Evolutionary conservation across 1,140 invertebrate species (phyloP), one percentile per base, ranked within the genome.

Genomic region (Drosophila sp.): DNA sequence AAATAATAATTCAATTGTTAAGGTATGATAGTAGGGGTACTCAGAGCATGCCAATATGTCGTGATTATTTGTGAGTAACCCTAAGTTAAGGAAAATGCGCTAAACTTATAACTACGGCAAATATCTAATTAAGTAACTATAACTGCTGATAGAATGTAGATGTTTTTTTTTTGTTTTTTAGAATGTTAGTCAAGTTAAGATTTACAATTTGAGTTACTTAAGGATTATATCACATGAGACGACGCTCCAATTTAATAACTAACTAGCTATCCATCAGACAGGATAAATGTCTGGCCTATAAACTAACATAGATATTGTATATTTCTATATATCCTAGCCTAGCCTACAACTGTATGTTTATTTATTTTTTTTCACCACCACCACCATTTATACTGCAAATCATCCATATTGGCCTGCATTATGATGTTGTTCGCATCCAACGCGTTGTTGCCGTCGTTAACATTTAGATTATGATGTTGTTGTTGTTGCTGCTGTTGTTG

Each of bases 351-450:
- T 67, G 29, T 36, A 57, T 64, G n/a, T 16, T 65, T 75, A 32
- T 58, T 76, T 65, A 13, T 48, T 51, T 27, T 51, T 66, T 84
- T 91, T 91, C 90, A 91, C 90, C 90, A 91, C 90, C 90, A 91
- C 90, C 90, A 91, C 90, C 90, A 91, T 71, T 91, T 91, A 91
- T 91, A 91, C 72, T 91, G 90, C 81, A 91, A 78, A 65, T 91
- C 90, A 72, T 91, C 90, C 80, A 91, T 91, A 76, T 91, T 91
- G 36, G 86, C 90, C 75, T 90, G 89, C 89, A 90, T 90, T 65
- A 90, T 90, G 54, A 90, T 90, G 69, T 90, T 90, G 73, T 90
- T 90, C 32, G 89, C 54, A 69, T 81, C 82, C 8, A 81, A 64
- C 41, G 57, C 40, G 27, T 48, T 72, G 57, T 56, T 67, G 57